Conservation (phyloP, 1,140 invertebrate species). For the Prorops nasuta region DNA sequence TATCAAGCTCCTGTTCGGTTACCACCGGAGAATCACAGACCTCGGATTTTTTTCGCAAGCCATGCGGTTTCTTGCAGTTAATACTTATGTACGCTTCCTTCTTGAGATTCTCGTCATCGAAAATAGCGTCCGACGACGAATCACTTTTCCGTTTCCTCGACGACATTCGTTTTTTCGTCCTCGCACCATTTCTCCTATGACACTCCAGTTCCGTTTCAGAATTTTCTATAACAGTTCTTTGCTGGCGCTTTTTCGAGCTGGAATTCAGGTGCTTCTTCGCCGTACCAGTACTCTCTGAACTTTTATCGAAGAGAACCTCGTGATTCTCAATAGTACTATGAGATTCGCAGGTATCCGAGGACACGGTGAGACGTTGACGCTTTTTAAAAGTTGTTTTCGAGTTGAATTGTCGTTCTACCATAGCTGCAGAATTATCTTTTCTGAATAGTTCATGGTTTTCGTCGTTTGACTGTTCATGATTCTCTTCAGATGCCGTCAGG, state of each 20-base stretch:
- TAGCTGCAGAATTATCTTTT: constrained; percentile 23
- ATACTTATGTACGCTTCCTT: constrained; percentile 37
- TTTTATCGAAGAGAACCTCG: constrained; percentile 29
- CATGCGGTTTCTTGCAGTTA: constrained; percentile 24
- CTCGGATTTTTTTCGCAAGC: background rate
- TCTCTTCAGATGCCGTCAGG: constrained; percentile 8
- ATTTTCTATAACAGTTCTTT: constrained; percentile 11
- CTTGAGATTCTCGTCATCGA: constrained; percentile 44
- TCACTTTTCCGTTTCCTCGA: constrained; percentile 30
- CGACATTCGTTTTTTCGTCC: constrained; percentile 22
- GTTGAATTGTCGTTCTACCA: constrained; percentile 15
- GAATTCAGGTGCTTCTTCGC: constrained; percentile 33
- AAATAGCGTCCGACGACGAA: constrained; percentile 26
- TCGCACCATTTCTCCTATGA: constrained; percentile 22
- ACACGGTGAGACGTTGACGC: constrained; percentile 18
- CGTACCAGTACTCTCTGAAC: constrained; percentile 19
- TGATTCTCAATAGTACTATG: constrained; percentile 38
- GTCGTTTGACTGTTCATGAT: constrained; percentile 21
- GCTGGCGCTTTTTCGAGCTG: constrained; percentile 17
- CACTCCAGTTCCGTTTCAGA: constrained; percentile 10
- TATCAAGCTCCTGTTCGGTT: background rate
- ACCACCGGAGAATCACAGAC: background rate
- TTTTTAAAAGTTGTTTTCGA: constrained; percentile 18
- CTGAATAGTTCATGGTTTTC: constrained; percentile 32
- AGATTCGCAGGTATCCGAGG: constrained; percentile 26